These are phyloP conservation scores for Cyanoramphus novaezelandiae DNA, from an alignment of 2,113 vertebrate species.

Conservation along the genomic window DNA sequence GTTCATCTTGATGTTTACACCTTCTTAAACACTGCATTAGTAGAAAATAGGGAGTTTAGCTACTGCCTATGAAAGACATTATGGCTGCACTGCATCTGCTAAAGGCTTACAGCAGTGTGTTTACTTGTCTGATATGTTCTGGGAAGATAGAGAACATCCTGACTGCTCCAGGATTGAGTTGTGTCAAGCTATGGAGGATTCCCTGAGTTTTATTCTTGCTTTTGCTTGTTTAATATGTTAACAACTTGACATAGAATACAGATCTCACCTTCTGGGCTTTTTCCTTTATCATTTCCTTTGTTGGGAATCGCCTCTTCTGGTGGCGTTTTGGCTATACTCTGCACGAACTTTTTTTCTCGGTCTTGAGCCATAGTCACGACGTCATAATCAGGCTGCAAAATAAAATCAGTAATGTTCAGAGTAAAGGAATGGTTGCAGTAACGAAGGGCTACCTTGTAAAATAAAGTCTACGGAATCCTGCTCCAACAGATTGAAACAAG, in stretches of 20 bases:
- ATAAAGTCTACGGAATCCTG: not conserved
- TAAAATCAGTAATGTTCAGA: not conserved
- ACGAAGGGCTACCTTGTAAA: not conserved
- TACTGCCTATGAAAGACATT: not conserved
- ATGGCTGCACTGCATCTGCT: not conserved
- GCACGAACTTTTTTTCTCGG: slow-evolving; percentile 85
- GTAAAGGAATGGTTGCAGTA: not conserved
- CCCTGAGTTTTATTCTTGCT: not conserved
- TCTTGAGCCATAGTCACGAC: slow-evolving; percentile 89
- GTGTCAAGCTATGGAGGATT: not conserved
- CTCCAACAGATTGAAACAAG: not conserved
- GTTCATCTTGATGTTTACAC: not conserved
- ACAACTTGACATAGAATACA: slow-evolving; percentile 5
- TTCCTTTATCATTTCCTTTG: slow-evolving; percentile 75
- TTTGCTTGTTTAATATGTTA: not conserved
- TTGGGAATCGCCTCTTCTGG: slow-evolving; percentile 76
- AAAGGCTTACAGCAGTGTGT: not conserved
- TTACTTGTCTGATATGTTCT: not conserved
- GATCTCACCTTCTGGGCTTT: slow-evolving; percentile 46
- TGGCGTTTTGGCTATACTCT: slow-evolving; percentile 86
- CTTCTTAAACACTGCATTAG: not conserved
- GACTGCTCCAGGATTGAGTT: not conserved
- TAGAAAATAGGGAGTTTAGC: not conserved
- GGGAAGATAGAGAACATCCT: not conserved
- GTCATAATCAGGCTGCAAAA: slow-evolving; percentile 85